Evolutionary conservation across 35 echinoderm and acorn worm species (phyloP).

Genomic region (Ophioderma brevispina): DNA sequence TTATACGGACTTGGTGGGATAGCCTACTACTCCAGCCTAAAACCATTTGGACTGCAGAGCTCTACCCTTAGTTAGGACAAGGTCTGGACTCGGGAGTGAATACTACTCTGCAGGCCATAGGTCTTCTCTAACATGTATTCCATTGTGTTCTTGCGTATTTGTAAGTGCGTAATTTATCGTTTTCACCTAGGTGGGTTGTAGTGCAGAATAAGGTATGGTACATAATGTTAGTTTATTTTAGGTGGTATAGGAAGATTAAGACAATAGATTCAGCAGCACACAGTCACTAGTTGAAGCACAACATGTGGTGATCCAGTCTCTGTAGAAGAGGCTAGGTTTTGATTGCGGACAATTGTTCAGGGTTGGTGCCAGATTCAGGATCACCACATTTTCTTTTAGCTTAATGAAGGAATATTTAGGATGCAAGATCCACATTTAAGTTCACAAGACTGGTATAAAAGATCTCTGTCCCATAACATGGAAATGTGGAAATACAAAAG

Average conservation of each 20-base stretch:
- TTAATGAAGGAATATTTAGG: too few species aligned
- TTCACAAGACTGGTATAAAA: too few species aligned
- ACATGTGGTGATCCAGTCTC: not conserved
- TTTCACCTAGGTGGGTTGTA: too few species aligned
- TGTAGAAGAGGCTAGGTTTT: not conserved
- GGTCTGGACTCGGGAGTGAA: not conserved
- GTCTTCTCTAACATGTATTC: not conserved
- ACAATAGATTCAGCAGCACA: not conserved
- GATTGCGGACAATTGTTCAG: not conserved
- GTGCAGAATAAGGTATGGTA: not conserved
- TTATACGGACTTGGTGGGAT: not conserved
- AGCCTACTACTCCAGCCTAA: not conserved
- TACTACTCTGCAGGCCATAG: not conserved
- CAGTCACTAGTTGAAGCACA: conserved; percentile 8
- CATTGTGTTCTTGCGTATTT: not conserved
- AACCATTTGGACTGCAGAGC: too few species aligned
- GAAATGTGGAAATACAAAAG: too few species aligned
- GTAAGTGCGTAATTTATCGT: too few species aligned
- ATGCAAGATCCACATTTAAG: too few species aligned
- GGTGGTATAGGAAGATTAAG: not conserved
- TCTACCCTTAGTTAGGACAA: too few species aligned
- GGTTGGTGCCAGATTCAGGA: not conserved
- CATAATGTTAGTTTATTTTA: not conserved
- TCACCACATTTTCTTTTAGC: too few species aligned
- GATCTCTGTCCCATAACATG: too few species aligned